Evolutionary conservation across 2,113 vertebrate species (phyloP), one percentile per base, ranked within the genome.

Genomic region (Amphiprion percula): DNA sequence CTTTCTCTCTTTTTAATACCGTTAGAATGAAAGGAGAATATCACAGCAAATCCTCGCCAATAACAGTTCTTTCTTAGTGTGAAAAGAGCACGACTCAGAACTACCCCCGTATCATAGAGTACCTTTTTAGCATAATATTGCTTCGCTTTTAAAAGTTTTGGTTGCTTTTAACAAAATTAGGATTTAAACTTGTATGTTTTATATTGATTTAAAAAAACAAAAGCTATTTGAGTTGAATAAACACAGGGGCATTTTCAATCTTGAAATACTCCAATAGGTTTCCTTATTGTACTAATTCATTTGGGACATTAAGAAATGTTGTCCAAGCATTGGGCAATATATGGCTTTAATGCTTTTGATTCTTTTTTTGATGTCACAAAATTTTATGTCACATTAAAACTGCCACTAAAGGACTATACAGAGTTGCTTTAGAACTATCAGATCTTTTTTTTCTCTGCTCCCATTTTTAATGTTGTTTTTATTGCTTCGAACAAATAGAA

Each of bases 1-100:
- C 90, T 95, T 94, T 94, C 91, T 88, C 91, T 86, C 88, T 90
- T 91, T 92, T 92, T 94, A 93, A 93, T 91, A 59, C 82, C 79
- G 67, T 93, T 92, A 90, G 85, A 89, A 79, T 90, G 86, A 90
- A 87, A 93, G 84, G 88, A 70, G 89, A 88, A 91, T 93, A 90
- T 90, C 88, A 78, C 73, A 78, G 75, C 85, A 93, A 91, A 93
- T 92, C 91, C 85, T 90, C 77, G 75, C 77, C 82, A 80, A 84
- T 81, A 90, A 87, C 84, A 88, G 26, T 86, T 83, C 74, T 73
- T 87, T 88, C 69, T 79, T 41, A 77, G 83, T 80, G 85, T 91
- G 79, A 94, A 94, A 91, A 90, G 92, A 92, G 87, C 89, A 90
- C 90, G 88, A 81, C 85, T 88, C 79, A 83, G 74, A 80, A 83